Base-by-base conservation (phyloP, 1,140 invertebrate genomes). In the Penaeus chinensis region DNA sequence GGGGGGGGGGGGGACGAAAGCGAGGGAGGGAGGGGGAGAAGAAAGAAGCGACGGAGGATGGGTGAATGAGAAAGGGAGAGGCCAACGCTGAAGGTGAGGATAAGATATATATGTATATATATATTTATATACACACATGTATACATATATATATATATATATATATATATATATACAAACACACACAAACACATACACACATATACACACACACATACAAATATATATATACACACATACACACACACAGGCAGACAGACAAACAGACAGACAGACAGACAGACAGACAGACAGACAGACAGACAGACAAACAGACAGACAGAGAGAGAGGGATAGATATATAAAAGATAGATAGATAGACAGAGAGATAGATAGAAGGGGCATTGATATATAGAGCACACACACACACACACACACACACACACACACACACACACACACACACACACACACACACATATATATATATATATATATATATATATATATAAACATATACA, bases 61-160 rank as follows among this genome's bases (percentile, higher is more conserved):
- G 37, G 37, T 42, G 37, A 4, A 5, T 42, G 37, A 42, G 37
- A 42, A 8, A 42, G 37, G 37, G 37, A 7, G 37, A 42, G 37
- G 37, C 37, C 2, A 2, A 42, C 37, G 37, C 4, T 42, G 37
- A 42, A 8, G 7, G 37, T 42, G 32, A 32, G 2, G 32, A 32
- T 32, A 32, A 32, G 32, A 54, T 71, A 27, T 74, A 71, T 71
- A 54, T 71, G 24, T 71, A n/a, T 54, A 63, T 71, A 42, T 22
- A 65, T 60, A 78, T 32, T 65, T 81, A 81, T 81, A 81, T 81
- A 81, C 65, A 81, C 42, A 81, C 65, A 81, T 81, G 65, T 63
- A 81, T 81, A 63, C 65, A 81, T 81, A 81, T 81, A 81, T 81
- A 81, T 81, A 81, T 81, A 81, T 81, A 81, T 81, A 81, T 81